Conservation (phyloP, 1,140 invertebrate genomes). For the Drosophila neocordata region DNA sequence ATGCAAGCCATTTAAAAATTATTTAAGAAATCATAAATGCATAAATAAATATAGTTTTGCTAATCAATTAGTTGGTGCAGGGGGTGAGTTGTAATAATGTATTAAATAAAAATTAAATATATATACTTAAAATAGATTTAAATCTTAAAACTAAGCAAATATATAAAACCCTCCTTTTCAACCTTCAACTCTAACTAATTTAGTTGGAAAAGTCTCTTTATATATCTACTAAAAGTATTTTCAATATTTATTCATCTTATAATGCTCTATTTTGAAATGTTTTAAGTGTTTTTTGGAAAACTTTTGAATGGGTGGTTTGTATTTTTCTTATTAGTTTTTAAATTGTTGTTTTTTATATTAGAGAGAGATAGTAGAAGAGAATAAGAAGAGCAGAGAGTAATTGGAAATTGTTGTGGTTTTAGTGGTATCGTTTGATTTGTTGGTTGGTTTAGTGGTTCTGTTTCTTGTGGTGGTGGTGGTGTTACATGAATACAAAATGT, state of each 20-base stretch:
- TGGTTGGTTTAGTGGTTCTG: not conserved
- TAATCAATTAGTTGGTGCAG: constrained; percentile 58
- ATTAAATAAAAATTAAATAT: constrained; percentile 26
- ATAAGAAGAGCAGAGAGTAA: constrained; percentile 43
- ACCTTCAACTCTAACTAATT: not conserved
- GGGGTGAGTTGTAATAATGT: constrained; percentile 57
- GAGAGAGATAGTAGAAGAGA: constrained; percentile 4
- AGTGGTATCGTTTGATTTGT: not conserved
- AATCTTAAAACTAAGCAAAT: constrained; percentile 17
- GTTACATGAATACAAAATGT: constrained; percentile 58
- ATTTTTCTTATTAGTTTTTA: not conserved
- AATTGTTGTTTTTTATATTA: constrained; percentile 2
- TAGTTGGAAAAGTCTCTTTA: not conserved
- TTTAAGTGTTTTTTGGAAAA: constrained; percentile 20
- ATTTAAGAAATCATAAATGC: constrained; percentile 2
- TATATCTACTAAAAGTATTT: too few species aligned
- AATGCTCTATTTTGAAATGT: constrained; percentile 28
- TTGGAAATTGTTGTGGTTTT: constrained; percentile 38
- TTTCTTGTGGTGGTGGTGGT: constrained; percentile 24
- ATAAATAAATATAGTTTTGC: constrained; percentile 22
- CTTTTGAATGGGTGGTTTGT: too few species aligned
- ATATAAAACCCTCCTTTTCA: not conserved
- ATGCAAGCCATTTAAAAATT: constrained; percentile 54
- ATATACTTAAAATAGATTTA: constrained; percentile 31
- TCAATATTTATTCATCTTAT: constrained; percentile 4